Evolutionary conservation across 2,888 invertebrate species (phyloP).

Genomic region (Polyommatus iphigenia): DNA sequence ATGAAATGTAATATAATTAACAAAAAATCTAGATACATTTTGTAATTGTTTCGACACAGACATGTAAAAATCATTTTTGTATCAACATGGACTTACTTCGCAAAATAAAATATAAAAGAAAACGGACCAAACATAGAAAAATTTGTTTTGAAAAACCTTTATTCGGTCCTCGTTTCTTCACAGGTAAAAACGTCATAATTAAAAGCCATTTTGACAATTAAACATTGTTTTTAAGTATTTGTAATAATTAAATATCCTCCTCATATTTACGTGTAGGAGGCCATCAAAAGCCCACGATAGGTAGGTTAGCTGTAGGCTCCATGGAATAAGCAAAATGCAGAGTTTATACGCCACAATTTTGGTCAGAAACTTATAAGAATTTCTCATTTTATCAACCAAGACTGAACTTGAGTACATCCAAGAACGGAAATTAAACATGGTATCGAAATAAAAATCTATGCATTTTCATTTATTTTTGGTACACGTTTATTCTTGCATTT

Average conservation of each 20-base stretch:
- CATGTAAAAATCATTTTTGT: no score
- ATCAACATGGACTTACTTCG: background rate
- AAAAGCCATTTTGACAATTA: background rate
- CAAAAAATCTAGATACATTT: no score
- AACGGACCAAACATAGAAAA: background rate
- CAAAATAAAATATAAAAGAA: background rate
- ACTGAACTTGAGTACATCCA: background rate
- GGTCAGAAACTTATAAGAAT: no score
- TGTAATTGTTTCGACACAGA: background rate
- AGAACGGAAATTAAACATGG: conserved; percentile 1
- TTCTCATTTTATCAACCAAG: no score
- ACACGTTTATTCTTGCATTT: conserved; percentile 57
- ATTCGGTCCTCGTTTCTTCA: background rate
- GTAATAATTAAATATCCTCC: no score
- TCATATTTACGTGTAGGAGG: no score
- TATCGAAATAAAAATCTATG: conserved; percentile 56
- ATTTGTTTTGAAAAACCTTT: background rate
- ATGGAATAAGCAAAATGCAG: no score
- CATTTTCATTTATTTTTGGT: conserved; percentile 64
- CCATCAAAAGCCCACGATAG: no score
- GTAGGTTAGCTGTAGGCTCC: no score
- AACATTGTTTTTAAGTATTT: no score
- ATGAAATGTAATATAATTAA: background rate
- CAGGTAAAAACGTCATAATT: background rate
- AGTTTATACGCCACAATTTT: no score